phyloP scores from a whole-genome alignment of 1,140 invertebrate genomes.

The Coelopa frigida region DNA sequence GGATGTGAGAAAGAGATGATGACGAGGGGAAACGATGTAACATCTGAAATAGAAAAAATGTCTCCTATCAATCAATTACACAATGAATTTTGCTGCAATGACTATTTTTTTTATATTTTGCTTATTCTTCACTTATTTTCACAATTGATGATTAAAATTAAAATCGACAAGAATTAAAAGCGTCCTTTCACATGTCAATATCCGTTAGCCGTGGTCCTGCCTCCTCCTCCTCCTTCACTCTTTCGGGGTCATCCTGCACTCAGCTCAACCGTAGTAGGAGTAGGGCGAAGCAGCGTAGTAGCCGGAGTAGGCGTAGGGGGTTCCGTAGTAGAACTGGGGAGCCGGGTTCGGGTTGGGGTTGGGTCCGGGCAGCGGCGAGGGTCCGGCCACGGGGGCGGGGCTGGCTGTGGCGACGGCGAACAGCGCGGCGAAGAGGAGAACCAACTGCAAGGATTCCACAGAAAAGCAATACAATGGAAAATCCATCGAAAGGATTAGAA shows the following conservation, averaged over 20 bases:
- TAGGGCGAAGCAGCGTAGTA: conserved; percentile 30
- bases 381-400: conserved; percentile 26
- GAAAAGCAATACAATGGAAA: too few species aligned
- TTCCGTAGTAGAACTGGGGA: conserved; percentile 34
- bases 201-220: conserved; percentile 10
- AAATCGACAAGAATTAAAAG: conserved; percentile 9
- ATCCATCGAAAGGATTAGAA: neutral
- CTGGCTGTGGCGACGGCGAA: conserved; percentile 30
- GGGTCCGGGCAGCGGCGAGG: conserved; percentile 26
- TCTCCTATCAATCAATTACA: neutral
- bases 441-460: conserved; percentile 22
- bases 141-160: conserved; percentile 7
- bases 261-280: conserved; percentile 28
- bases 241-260: neutral
- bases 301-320: conserved; percentile 29
- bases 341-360: conserved; percentile 26
- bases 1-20: too few species aligned
- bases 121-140: neutral
- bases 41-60: too few species aligned
- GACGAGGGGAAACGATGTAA: too few species aligned
- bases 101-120: conserved; percentile 2
- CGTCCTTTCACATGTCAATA: conserved; percentile 1
- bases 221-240: neutral
- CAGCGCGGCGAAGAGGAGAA: conserved; percentile 34
- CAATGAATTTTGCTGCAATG: neutral